A percentile compares a stretch with the other conserved stretches of the same genome.
These are phyloP conservation scores for Drosophila sp. DNA, from an alignment of 1,140 invertebrate genomes.

Conservation along the genomic window DNA sequence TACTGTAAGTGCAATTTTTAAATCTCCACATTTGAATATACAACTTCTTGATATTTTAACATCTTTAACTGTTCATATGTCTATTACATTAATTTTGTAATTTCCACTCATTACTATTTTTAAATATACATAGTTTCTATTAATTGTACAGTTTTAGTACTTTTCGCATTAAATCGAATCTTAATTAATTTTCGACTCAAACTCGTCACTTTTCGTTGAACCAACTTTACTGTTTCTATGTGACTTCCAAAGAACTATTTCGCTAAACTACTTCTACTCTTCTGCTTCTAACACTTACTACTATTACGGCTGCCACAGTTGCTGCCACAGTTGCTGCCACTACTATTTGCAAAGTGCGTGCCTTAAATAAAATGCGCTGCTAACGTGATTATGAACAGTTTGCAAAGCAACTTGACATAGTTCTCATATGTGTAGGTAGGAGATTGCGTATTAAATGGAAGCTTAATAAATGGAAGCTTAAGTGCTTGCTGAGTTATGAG, in stretches of 20 bases:
- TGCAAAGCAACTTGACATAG: too few relatives aligned
- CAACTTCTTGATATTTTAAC: not conserved
- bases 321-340: not conserved
- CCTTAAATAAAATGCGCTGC: not conserved
- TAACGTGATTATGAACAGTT: slow-evolving; percentile 4
- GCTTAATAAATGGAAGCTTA: slow-evolving; percentile 4
- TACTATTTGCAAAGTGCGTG: not conserved
- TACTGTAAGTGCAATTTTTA: too few relatives aligned
- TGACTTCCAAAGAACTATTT: not conserved
- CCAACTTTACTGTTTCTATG: not conserved
- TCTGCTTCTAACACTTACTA: not conserved
- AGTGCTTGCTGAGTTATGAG: slow-evolving; percentile 6
- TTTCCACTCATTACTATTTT: not conserved
- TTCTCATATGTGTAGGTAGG: not conserved
- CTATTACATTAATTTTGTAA: not conserved
- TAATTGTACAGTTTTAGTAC: not conserved
- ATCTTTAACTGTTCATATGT: not conserved
- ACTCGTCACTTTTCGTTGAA: not conserved
- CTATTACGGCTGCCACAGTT: not conserved
- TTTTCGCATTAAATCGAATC: not conserved
- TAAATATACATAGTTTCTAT: too few relatives aligned
- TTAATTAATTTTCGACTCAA: not conserved
- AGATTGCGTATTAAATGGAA: slow-evolving; percentile 4
- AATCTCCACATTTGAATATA: too few relatives aligned
- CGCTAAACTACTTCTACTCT: not conserved